Percentiles rank a stretch among this genome's conserved stretches.
phyloP scores from a whole-genome alignment of 2,113 vertebrate species.

The Ochotona princeps region DNA sequence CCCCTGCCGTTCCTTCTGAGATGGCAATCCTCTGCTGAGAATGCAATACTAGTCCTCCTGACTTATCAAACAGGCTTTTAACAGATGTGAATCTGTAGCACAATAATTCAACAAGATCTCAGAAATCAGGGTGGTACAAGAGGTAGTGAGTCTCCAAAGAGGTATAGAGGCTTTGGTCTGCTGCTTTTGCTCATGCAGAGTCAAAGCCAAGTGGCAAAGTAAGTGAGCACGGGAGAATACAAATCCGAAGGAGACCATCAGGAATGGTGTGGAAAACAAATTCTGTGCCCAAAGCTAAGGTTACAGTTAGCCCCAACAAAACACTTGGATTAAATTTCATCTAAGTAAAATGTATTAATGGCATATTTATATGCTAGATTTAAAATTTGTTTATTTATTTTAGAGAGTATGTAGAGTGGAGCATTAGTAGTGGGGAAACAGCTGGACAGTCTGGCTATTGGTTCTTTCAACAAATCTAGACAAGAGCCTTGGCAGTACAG shows the following conservation, averaged over 20 bases:
- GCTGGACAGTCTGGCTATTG: too few relatives aligned
- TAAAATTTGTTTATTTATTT: too few relatives aligned
- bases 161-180: fast-evolving
- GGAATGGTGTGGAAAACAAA: not conserved
- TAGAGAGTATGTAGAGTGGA: too few relatives aligned
- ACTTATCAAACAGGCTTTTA: not conserved
- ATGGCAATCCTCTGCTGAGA: too few relatives aligned
- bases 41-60: too few relatives aligned
- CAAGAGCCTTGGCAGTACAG: too few relatives aligned
- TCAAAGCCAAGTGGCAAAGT: not conserved
- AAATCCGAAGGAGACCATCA: not conserved
- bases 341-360: not conserved
- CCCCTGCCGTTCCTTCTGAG: too few relatives aligned
- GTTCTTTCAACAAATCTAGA: too few relatives aligned
- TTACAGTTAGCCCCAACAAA: too few relatives aligned
- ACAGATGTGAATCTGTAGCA: not conserved
- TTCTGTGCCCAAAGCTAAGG: not conserved
- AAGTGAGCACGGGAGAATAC: not conserved
- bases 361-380: too few relatives aligned
- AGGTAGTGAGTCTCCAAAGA: not conserved
- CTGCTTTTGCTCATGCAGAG: not conserved
- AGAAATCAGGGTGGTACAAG: not conserved
- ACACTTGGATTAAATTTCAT: not conserved
- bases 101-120: not conserved
- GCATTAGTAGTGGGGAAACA: too few relatives aligned